Base-by-base conservation (phyloP, 2,888 invertebrate species). In the Cerastis leucographa region DNA sequence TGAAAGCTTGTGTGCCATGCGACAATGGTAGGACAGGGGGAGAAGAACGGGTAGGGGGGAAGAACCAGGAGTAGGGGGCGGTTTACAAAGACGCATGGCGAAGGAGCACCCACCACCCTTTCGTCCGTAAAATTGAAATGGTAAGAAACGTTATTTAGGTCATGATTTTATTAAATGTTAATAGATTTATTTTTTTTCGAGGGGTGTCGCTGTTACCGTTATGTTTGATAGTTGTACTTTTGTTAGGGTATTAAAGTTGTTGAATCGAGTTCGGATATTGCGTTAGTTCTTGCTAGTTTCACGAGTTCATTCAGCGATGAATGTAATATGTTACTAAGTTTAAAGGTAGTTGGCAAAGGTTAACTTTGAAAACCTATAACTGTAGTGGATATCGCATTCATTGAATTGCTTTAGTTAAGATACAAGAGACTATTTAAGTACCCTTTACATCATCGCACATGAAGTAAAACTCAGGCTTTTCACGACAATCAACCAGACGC, bases 1-100 rank as follows among this genome's bases (percentile, higher is more conserved):
- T 96, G 97, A 97, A 96, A 97, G 97, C 97, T 96, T 95, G 95
- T 95, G 95, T 96, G 95, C 95, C 94, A 93, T 95, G 94, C 95
- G 95, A 96, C 96, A 96, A 96, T 96, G 93, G 94, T 88, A 92
- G 91, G 91, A 89, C 86, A 91, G 91, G 91, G 91, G 90, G 90
- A 77, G 82, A 42, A 56, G 78, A 70, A 71, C 64, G 86, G 89
- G 88, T 84, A 71, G 78, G 78, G 75, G 19, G 67, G 42, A 74
- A 68, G 75, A 74, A 81, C 78, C 77, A 83, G 87, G 83, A 79
- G 83, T 85, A 76, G 83, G 88, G 90, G 89, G 90, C 87, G 89
- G 91, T 90, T 90, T 87, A 96, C 95, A 95, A 95, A 95, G 95
- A 94, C 94, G 93, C 93, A 92, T 91, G 90, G 92, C 92, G 94